Percentiles rank a stretch among this genome's conserved stretches.
Conservation (phyloP, 92 coral and sea anemone species). For the Bergia sp. region DNA sequence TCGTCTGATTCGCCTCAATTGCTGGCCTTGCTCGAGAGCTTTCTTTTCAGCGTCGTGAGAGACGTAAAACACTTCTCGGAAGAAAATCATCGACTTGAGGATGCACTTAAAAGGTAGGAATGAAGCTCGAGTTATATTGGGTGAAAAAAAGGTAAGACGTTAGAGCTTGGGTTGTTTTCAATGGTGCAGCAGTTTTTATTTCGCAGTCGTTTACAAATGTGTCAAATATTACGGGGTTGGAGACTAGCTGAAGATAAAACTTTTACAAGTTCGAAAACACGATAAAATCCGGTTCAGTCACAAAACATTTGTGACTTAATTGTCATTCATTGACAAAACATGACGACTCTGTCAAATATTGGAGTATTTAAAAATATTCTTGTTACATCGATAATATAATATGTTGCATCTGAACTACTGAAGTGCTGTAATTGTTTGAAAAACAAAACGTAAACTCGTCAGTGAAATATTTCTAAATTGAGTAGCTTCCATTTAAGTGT, state of each 20-base stretch:
- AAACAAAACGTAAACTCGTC: neutral
- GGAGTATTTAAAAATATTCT: neutral
- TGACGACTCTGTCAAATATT: too few species aligned
- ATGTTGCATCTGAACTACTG: too few species aligned
- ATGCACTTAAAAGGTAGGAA: conserved; percentile 91
- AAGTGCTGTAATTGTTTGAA: neutral
- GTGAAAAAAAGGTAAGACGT: neutral
- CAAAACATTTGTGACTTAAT: too few species aligned
- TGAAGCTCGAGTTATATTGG: neutral
- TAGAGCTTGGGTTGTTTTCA: too few species aligned
- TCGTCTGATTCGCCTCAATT: conserved; percentile 88
- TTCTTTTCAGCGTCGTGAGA: conserved; percentile 89
- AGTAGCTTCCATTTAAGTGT: neutral
- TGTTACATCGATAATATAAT: neutral
- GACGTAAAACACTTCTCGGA: conserved; percentile 88
- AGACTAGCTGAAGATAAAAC: too few species aligned
- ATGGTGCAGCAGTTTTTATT: too few species aligned
- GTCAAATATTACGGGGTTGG: too few species aligned
- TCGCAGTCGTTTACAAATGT: too few species aligned
- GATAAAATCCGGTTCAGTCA: too few species aligned
- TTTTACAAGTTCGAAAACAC: too few species aligned
- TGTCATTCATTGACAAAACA: too few species aligned
- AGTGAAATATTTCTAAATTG: neutral
- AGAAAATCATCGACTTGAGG: conserved; percentile 91
- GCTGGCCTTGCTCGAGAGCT: conserved; percentile 83